phyloP scores from a whole-genome alignment of 2,113 vertebrate species.

The Pteronura brasiliensis region DNA sequence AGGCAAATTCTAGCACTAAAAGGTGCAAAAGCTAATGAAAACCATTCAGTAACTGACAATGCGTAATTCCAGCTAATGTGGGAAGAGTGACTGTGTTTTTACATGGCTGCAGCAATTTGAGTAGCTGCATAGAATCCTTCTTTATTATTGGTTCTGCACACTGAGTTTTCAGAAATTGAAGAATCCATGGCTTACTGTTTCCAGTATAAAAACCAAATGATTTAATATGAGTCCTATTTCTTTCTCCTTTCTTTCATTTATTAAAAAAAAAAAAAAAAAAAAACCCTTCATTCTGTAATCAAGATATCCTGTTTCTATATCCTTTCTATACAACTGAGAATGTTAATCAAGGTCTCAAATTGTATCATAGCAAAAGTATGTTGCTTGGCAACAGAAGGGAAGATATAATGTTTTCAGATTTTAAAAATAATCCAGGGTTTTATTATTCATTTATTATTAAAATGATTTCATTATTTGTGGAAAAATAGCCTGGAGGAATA shows the following conservation, averaged over 20 bases:
- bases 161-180: background rate
- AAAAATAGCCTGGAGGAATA: constrained; percentile 29
- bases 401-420: constrained; percentile 59
- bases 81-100: background rate
- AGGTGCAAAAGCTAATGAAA: background rate
- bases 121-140: background rate
- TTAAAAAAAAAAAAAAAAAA: background rate
- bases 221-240: background rate
- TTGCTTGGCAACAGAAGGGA: constrained; percentile 72
- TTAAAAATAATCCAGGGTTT: constrained; percentile 69
- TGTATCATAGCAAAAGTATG: constrained; percentile 46
- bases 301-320: constrained; percentile 21
- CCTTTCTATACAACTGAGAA: constrained; percentile 38
- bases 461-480: constrained; percentile 49
- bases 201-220: background rate
- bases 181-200: background rate
- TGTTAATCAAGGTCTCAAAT: constrained; percentile 62
- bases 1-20: background rate
- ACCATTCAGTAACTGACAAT: background rate
- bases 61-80: background rate
- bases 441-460: constrained; percentile 52
- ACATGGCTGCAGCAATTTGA: background rate
- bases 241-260: background rate
- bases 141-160: background rate
- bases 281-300: background rate